Conservation (phyloP, 2,113 vertebrate species). For the Trochalopteron elliotii region DNA sequence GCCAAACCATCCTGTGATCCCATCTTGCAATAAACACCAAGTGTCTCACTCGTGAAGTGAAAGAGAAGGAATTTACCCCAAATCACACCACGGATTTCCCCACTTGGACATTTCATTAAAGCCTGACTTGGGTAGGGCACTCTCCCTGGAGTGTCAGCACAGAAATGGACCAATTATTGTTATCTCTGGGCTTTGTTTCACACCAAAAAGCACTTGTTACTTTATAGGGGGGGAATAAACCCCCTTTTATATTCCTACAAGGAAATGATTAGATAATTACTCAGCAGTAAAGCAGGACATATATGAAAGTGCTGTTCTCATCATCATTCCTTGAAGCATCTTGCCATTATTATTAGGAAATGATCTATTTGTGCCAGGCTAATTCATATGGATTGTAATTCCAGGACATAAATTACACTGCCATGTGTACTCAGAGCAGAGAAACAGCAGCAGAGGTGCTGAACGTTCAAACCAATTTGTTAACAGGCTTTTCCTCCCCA, state of each 20-base stretch:
- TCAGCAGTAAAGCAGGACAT: conserved; percentile 14
- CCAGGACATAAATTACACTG: conserved; percentile 41
- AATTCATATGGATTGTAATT: conserved; percentile 57
- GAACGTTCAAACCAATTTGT: neutral
- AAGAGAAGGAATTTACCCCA: neutral
- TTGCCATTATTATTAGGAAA: conserved; percentile 41
- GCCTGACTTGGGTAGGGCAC: neutral
- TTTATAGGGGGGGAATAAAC: neutral
- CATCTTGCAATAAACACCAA: neutral
- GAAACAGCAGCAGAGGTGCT: neutral
- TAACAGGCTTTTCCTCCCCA: conserved; percentile 1
- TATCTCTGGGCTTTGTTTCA: neutral
- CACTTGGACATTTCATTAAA: neutral
- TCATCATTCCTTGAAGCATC: conserved; percentile 44
- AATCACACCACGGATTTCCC: neutral
- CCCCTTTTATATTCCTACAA: neutral
- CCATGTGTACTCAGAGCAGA: neutral
- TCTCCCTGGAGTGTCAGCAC: neutral
- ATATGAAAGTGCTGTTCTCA: neutral
- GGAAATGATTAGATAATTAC: conserved; percentile 21
- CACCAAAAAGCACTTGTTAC: neutral
- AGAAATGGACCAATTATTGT: neutral
- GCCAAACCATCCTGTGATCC: neutral
- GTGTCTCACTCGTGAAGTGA: neutral
- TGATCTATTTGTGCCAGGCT: conserved; percentile 38